Conservation (phyloP, 2,797 vertebrate species). For the Pseudocheirus occidentalis region DNA sequence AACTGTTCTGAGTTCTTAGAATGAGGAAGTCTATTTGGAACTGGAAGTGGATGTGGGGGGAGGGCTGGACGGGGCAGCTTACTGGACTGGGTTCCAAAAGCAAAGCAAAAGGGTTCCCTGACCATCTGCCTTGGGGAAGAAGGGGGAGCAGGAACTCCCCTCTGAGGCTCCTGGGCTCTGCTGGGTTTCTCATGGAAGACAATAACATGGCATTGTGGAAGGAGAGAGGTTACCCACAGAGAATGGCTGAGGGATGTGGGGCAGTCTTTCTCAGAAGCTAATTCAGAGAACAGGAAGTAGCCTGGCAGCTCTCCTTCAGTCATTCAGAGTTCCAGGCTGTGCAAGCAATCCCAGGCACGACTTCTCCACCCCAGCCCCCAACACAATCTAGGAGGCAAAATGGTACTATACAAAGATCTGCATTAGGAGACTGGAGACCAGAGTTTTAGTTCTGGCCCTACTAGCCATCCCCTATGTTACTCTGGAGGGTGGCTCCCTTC, state of each 20-base stretch:
- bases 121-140: background rate
- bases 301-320: conserved; percentile 34
- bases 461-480: background rate
- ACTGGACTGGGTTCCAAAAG: conserved; percentile 2
- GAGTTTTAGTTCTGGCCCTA: background rate
- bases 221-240: background rate
- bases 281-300: conserved; percentile 49
- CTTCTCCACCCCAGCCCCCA: background rate
- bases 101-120: background rate
- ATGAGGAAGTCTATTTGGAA: conserved; percentile 44
- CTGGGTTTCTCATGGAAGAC: background rate
- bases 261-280: conserved; percentile 63
- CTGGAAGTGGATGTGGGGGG: background rate
- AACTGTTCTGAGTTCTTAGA: conserved; percentile 47
- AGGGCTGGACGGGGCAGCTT: background rate
- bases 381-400: background rate
- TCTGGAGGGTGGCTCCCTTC: background rate
- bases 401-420: background rate
- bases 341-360: conserved; percentile 7
- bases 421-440: background rate
- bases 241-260: background rate
- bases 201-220: background rate
- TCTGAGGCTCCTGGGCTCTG: background rate
- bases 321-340: background rate
- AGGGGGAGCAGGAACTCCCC: background rate